These are phyloP conservation scores for Dryadula phaetusa DNA, from an alignment of 2,888 invertebrate genomes.

Conservation along the genomic window DNA sequence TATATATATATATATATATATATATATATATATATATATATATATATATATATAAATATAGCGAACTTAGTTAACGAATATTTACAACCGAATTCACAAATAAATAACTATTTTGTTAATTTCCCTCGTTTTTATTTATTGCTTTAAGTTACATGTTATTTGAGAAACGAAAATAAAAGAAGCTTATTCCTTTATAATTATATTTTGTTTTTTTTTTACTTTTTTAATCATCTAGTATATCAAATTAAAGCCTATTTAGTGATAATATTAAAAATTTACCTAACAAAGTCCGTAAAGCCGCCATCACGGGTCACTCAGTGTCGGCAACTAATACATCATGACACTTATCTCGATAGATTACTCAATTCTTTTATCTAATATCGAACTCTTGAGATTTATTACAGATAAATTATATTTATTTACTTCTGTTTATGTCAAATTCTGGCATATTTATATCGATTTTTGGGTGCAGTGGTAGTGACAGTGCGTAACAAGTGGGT, in stretches of 20 bases:
- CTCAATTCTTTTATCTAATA: conserved; percentile 35
- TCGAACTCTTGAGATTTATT: conserved; percentile 39
- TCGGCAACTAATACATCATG: conserved; percentile 49
- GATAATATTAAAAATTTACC: conserved; percentile 52
- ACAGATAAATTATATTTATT: conserved; percentile 29
- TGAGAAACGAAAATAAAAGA: too few relatives aligned
- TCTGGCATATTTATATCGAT: not conserved
- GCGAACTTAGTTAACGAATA: too few relatives aligned
- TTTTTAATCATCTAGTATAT: too few relatives aligned
- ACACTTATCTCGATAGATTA: conserved; percentile 39
- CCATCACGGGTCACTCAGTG: conserved; percentile 54
- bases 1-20: too few relatives aligned
- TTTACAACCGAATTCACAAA: too few relatives aligned
- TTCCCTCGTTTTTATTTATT: too few relatives aligned
- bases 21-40: too few relatives aligned
- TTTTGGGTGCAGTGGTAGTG: not conserved
- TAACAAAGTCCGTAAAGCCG: conserved; percentile 57
- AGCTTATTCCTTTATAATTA: too few relatives aligned
- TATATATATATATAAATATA: too few relatives aligned
- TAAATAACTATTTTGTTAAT: too few relatives aligned
- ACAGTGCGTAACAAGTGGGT: not conserved
- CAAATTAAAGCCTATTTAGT: not conserved
- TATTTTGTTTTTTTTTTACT: too few relatives aligned
- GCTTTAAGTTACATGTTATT: too few relatives aligned
- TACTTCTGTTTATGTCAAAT: conserved; percentile 26